Evolutionary conservation across 2,797 vertebrate species (phyloP), one percentile per base, ranked within the genome.

Genomic region (Brachymystax lenok): DNA sequence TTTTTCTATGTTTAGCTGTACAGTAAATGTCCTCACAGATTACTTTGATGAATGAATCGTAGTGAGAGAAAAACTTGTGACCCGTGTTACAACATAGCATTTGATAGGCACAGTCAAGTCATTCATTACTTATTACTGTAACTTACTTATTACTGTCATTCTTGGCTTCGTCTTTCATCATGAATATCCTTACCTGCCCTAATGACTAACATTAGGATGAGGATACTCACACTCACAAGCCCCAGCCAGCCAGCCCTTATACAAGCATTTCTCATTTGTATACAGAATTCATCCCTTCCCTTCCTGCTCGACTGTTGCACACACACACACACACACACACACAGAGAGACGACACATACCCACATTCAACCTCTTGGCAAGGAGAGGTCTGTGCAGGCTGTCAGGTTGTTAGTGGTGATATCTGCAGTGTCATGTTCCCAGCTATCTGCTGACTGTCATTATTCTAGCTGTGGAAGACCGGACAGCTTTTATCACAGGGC

Each of bases 401-500:
- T 61, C n/a, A 74, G 8, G 40, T 21, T 71, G 35, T 50, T 21
- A 70, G 21, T 21, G 56, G 56, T n/a, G 30, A 24, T 24, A 33
- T 63, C 56, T 35, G 54, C 72, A 24, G 33, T 61, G 56, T 74
- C 72, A 40, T 64, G 68, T 67, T 64, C 59, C 71, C n/a, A 21
- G 28, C 5, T 16, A 50, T 63, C 30, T 24, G 72, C 72, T 74
- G 72, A 63, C 72, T 16, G 28, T 12, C 56, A 0, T 5, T 64
- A 1, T 74, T 63, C 19, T 74, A 13, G 5, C 14, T 21, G 24
- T 52, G 46, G 70, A 3, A n/a, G 4, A 74, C 3, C 28, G 7
- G 21, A 64, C 66, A 21, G n/a, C 17, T 46, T 10, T 6, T 2
- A 24, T 46, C 59, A 40, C 56, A 46, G 72, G 30, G 28, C 27